A percentile compares a stretch with the other conserved stretches of the same genome.
These are phyloP conservation scores for Psittacula echo DNA, from an alignment of 2,797 vertebrate species.

Conservation along the genomic window DNA sequence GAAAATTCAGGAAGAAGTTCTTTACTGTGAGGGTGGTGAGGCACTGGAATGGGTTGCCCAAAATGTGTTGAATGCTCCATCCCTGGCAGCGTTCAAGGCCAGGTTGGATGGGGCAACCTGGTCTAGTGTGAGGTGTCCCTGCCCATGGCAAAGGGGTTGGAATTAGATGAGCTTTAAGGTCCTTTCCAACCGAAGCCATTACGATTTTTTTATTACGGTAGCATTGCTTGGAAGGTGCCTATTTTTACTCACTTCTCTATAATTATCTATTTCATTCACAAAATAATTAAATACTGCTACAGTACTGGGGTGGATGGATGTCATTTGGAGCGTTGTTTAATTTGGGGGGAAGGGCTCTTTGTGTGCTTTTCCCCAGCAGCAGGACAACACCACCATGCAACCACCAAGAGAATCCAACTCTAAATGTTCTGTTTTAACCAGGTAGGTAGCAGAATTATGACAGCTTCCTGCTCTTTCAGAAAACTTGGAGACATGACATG, in stretches of 20 bases:
- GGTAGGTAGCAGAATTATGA: background rate
- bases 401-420: background rate
- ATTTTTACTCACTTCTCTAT: background rate
- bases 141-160: background rate
- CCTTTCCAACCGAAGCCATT: background rate
- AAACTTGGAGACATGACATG: background rate
- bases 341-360: background rate
- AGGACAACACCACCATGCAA: background rate
- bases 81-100: no score
- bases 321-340: background rate
- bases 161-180: background rate
- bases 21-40: no score
- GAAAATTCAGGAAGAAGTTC: no score
- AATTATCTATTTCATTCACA: background rate
- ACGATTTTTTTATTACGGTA: background rate
- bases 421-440: background rate
- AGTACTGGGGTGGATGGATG: background rate
- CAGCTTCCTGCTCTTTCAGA: background rate
- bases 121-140: background rate
- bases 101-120: background rate
- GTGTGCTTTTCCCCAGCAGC: background rate
- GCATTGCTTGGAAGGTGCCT: background rate
- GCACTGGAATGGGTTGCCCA: no score
- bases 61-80: no score
- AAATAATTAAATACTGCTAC: background rate